Percentiles rank a stretch among this genome's conserved stretches.
Evolutionary conservation across 2,888 invertebrate species (phyloP).

Genomic region (Ecliptopera silaceata): DNA sequence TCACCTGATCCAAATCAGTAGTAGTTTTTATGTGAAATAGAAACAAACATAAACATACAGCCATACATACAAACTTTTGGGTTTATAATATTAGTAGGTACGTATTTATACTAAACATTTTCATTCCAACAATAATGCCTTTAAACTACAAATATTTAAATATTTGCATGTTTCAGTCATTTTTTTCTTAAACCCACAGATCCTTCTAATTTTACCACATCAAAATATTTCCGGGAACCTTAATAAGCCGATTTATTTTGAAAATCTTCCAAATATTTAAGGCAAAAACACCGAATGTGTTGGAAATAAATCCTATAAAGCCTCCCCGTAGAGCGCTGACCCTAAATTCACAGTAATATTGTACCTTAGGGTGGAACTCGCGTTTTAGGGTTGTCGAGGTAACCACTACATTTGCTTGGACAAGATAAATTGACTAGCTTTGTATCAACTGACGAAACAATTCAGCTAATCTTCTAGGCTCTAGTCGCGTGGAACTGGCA

Average conservation of each 20-base stretch:
- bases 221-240: conserved; percentile 16
- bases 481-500: too few species aligned
- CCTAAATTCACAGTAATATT: conserved; percentile 41
- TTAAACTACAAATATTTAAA: too few species aligned
- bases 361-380: conserved; percentile 41
- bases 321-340: conserved; percentile 43
- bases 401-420: conserved; percentile 12
- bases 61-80: too few species aligned
- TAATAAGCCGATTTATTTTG: conserved; percentile 32
- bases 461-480: too few species aligned
- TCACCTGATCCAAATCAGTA: too few species aligned
- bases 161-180: too few species aligned
- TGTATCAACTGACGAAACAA: neutral
- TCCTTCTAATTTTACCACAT: conserved; percentile 7
- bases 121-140: too few species aligned
- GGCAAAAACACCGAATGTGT: conserved; percentile 42
- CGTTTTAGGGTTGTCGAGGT: conserved; percentile 41
- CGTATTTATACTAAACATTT: too few species aligned
- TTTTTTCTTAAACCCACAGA: neutral
- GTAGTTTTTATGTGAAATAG: too few species aligned
- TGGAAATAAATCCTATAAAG: conserved; percentile 46
- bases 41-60: too few species aligned
- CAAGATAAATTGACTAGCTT: conserved; percentile 14
- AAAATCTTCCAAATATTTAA: conserved; percentile 42
- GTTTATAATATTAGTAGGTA: too few species aligned